A percentile compares a stretch with the other conserved stretches of the same genome.
phyloP scores from a whole-genome alignment of 2,113 vertebrate genomes.

The Gallinago paraguaiae region DNA sequence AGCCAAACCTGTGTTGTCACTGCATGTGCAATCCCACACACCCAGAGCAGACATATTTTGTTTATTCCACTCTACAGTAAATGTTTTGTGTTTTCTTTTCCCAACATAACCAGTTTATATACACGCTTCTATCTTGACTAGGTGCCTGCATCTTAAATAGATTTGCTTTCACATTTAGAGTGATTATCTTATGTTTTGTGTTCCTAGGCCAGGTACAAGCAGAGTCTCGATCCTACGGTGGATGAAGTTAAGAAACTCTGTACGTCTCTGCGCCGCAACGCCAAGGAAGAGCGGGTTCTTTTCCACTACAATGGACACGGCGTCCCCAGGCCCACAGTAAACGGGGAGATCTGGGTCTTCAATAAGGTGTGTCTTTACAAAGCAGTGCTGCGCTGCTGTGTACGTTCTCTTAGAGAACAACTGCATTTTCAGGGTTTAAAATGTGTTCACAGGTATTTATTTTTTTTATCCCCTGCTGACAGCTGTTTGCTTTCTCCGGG shows the following conservation, averaged over 20 bases:
- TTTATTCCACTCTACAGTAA: background rate
- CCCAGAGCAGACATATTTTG: background rate
- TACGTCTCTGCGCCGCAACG: slow-evolving; percentile 92
- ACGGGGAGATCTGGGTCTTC: slow-evolving; percentile 99
- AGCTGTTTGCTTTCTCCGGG: background rate
- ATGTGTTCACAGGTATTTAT: background rate
- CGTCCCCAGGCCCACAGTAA: slow-evolving; percentile 94
- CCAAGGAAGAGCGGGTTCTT: slow-evolving; percentile 96
- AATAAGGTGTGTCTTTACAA: slow-evolving; percentile 85
- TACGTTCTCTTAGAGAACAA: background rate
- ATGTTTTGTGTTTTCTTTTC: background rate
- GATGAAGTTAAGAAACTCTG: slow-evolving; percentile 99
- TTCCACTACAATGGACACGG: slow-evolving; percentile 99
- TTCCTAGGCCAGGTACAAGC: slow-evolving; percentile 92
- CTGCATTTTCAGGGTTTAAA: background rate
- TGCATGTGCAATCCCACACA: background rate
- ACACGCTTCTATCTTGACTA: background rate
- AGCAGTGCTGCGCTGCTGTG: too few species aligned
- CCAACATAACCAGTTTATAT: accelerated
- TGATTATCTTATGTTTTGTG: background rate
- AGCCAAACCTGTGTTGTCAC: accelerated
- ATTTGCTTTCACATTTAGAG: background rate
- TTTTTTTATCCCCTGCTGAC: background rate
- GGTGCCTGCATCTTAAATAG: background rate
- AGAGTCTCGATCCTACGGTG: slow-evolving; percentile 96